Conservation (phyloP, 2,797 vertebrate genomes). For the Anguilla pacifica region DNA sequence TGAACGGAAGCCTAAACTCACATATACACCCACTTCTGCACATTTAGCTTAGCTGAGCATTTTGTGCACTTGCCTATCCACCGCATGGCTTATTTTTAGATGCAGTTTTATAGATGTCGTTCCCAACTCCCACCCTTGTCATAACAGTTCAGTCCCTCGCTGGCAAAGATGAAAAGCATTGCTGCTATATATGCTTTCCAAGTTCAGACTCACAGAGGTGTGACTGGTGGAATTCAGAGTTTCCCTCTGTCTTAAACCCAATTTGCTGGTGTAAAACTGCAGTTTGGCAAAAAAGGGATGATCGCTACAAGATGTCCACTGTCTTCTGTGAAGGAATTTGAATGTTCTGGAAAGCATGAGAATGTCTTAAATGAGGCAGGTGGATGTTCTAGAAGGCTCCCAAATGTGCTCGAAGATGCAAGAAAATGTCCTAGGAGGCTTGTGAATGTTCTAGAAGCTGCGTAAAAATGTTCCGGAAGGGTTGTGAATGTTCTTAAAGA, state of each 20-base stretch:
- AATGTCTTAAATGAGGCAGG: background rate
- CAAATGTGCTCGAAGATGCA: background rate
- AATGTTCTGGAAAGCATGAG: background rate
- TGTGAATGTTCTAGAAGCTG: too few species aligned
- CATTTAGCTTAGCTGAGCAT: background rate
- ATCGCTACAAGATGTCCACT: background rate
- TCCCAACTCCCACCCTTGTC: background rate
- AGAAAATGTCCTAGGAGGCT: background rate
- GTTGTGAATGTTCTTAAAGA: background rate
- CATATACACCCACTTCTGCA: background rate
- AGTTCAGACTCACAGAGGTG: background rate
- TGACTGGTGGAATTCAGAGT: background rate
- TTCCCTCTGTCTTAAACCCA: background rate
- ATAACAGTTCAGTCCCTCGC: background rate
- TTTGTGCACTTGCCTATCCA: too few species aligned
- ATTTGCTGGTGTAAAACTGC: background rate
- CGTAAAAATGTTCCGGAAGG: too few species aligned
- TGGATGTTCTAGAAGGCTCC: too few species aligned
- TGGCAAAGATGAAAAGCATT: background rate
- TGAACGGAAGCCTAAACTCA: background rate
- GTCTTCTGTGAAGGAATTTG: background rate
- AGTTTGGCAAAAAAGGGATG: background rate
- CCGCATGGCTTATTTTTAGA: background rate
- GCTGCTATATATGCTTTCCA: background rate
- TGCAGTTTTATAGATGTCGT: background rate